Percentiles rank a stretch among this genome's conserved stretches.
These are phyloP conservation scores for Melanotaenia boesemani DNA, from an alignment of 2,797 vertebrate genomes.

Conservation along the genomic window DNA sequence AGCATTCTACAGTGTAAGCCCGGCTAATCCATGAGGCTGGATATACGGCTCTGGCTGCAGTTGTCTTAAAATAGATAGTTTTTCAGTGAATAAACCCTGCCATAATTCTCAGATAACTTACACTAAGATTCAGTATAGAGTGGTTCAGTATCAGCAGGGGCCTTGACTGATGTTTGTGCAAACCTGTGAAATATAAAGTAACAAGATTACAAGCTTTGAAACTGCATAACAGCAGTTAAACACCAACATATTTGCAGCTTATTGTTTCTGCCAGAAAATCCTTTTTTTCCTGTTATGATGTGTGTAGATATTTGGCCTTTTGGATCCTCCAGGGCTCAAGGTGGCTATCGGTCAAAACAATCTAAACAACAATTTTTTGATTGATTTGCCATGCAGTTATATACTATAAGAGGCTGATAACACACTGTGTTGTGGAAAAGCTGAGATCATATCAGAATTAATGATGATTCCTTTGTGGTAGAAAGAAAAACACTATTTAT, in stretches of 20 bases:
- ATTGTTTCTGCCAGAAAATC: conserved; percentile 7
- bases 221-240: conserved; percentile 49
- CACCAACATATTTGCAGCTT: conserved; percentile 30
- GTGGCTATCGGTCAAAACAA: conserved; percentile 71
- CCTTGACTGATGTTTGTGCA: conserved; percentile 10
- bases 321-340: conserved; percentile 62
- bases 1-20: conserved; percentile 41
- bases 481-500: conserved; percentile 26
- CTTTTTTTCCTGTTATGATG: conserved; percentile 15
- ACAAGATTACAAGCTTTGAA: conserved; percentile 51
- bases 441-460: conserved; percentile 16
- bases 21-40: conserved; percentile 53
- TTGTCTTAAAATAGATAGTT: conserved; percentile 49
- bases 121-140: conserved; percentile 8
- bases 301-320: conserved; percentile 64
- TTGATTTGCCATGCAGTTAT: conserved; percentile 77
- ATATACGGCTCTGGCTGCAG: conserved; percentile 40
- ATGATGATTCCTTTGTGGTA: conserved; percentile 35
- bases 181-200: conserved; percentile 51
- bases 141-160: conserved; percentile 59
- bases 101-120: conserved; percentile 25
- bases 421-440: conserved; percentile 35
- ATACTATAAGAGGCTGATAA: conserved; percentile 53
- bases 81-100: conserved; percentile 15
- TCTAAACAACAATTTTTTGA: conserved; percentile 72